phyloP scores from a whole-genome alignment of 2,113 vertebrate genomes.

The Misgurnus anguillicaudatus region DNA sequence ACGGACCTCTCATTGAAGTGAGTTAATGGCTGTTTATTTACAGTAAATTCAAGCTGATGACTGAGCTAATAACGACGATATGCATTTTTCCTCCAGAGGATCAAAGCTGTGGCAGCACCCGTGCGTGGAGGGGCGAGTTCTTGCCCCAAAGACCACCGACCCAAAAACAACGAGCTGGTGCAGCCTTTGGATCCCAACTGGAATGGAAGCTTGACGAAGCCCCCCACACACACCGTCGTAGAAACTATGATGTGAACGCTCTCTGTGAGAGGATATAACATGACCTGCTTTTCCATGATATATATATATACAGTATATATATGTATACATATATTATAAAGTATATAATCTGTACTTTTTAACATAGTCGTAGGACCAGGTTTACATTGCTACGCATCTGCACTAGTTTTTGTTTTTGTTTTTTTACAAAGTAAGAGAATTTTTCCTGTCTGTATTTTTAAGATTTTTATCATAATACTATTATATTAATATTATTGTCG shows the following conservation, averaged over 20 bases:
- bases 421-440: conserved; percentile 71
- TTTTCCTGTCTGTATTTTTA: conserved; percentile 73
- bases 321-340: conserved; percentile 42
- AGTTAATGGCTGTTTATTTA: conserved; percentile 41
- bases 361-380: conserved; percentile 91
- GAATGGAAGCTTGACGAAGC: conserved; percentile 85
- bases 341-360: conserved; percentile 78
- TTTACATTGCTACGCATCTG: conserved; percentile 95
- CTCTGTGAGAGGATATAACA: conserved; percentile 77
- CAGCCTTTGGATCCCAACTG: conserved; percentile 76
- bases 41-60: no score
- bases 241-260: conserved; percentile 98
- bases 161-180: conserved; percentile 63
- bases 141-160: conserved; percentile 69
- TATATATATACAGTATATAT: conserved; percentile 67
- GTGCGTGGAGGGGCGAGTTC: conserved; percentile 79
- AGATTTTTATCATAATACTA: conserved; percentile 64
- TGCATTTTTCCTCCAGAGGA: conserved; percentile 78
- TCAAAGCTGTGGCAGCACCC: conserved; percentile 90
- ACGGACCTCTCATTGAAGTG: conserved; percentile 95
- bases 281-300: conserved; percentile 75
- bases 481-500: conserved; percentile 70
- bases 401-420: conserved; percentile 79
- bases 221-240: conserved; percentile 93
- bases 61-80: background rate